phyloP scores from a whole-genome alignment of 2,797 vertebrate species.

The Silurus lanzhouensis region DNA sequence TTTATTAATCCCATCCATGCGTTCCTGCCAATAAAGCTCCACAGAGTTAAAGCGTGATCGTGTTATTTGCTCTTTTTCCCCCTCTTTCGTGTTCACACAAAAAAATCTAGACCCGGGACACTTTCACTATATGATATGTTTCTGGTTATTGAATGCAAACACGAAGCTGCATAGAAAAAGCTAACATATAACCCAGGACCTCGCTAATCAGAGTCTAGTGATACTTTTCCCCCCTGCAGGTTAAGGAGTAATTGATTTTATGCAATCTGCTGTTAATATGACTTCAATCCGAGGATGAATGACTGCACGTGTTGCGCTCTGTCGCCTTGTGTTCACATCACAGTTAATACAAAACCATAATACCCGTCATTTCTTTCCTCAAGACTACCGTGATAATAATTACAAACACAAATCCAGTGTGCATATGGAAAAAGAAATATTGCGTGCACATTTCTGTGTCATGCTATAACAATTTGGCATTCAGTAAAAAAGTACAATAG shows the following conservation, averaged over 20 bases:
- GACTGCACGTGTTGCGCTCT: slow-evolving; percentile 9
- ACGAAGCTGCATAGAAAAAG: neutral
- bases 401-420: neutral
- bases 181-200: neutral
- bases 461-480: too few species aligned
- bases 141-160: slow-evolving; percentile 7
- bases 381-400: neutral
- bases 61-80: slow-evolving; percentile 20
- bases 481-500: too few species aligned
- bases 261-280: slow-evolving; percentile 8
- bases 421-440: too few species aligned
- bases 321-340: neutral
- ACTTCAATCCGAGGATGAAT: slow-evolving; percentile 15
- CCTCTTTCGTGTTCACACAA: slow-evolving; percentile 2
- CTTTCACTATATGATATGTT: slow-evolving; percentile 7
- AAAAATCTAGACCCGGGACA: neutral
- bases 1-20: slow-evolving; percentile 47
- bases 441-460: neutral
- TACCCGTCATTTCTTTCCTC: neutral
- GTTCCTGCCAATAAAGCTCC: slow-evolving; percentile 28
- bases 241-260: neutral
- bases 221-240: neutral
- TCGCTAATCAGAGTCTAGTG: neutral
- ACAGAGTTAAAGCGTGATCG: neutral
- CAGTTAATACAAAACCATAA: neutral